A percentile compares a stretch with the other conserved stretches of the same genome.
Evolutionary conservation across 1,140 invertebrate genomes (phyloP).

Genomic region (Heliconius himera): DNA sequence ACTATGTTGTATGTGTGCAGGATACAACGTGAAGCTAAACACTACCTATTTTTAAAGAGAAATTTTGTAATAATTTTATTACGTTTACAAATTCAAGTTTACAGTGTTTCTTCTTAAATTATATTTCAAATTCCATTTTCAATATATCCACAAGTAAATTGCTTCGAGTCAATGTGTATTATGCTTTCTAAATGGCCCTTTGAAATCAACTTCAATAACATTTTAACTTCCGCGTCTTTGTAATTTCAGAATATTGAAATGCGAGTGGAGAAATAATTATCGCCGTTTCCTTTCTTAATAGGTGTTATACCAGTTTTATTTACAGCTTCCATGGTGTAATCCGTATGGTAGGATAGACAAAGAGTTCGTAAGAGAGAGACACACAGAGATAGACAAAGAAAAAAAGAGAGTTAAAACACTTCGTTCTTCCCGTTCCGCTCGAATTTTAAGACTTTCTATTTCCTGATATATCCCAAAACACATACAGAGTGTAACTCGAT

Average conservation of each 20-base stretch:
- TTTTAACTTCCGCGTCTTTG: neutral
- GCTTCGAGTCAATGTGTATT: neutral
- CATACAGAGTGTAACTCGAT: too few species aligned
- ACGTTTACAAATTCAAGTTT: neutral
- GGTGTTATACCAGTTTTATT: neutral
- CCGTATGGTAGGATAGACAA: too few species aligned
- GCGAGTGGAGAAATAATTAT: neutral
- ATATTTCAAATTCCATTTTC: neutral
- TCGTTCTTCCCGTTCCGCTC: rapidly evolving
- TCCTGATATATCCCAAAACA: too few species aligned
- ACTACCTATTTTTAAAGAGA: too few species aligned
- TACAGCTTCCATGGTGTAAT: too few species aligned
- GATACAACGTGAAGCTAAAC: too few species aligned
- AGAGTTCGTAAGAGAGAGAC: too few species aligned
- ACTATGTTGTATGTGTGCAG: too few species aligned
- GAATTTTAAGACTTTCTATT: too few species aligned
- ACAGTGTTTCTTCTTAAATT: neutral
- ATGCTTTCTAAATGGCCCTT: constrained; percentile 1
- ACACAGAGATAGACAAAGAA: too few species aligned
- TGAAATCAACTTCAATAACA: constrained; percentile 17
- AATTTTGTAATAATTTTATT: neutral
- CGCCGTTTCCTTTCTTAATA: neutral
- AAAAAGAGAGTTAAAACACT: too few species aligned
- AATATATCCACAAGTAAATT: neutral
- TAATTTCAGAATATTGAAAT: neutral